These are phyloP conservation scores for Latheticus oryzae DNA, from an alignment of 2,888 invertebrate genomes.

Conservation along the genomic window DNA sequence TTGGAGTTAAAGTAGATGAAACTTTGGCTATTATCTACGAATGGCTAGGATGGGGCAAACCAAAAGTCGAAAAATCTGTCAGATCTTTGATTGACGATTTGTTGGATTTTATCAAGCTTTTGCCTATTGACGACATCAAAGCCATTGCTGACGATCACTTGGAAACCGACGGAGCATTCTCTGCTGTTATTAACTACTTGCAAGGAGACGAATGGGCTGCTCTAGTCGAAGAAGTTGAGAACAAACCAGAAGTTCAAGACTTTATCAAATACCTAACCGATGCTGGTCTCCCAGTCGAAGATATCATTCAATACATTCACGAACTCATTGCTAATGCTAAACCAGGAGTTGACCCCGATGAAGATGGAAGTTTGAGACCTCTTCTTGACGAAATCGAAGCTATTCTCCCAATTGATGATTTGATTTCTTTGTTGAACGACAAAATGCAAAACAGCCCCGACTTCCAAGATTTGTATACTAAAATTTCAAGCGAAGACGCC, in stretches of 20 bases:
- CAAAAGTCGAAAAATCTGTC: slow-evolving; percentile 4
- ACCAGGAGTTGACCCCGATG: slow-evolving; percentile 23
- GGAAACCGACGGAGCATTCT: slow-evolving; percentile 49
- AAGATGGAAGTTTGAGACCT: slow-evolving; percentile 29
- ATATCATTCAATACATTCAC: slow-evolving; percentile 41
- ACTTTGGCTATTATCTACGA: slow-evolving; percentile 43
- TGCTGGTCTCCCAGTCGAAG: slow-evolving; percentile 47
- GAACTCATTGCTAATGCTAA: slow-evolving; percentile 41
- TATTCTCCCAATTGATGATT: slow-evolving; percentile 42
- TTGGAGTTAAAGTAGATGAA: slow-evolving; percentile 50
- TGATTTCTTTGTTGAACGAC: slow-evolving; percentile 45
- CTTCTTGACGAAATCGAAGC: slow-evolving; percentile 40
- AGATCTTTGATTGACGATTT: slow-evolving; percentile 23
- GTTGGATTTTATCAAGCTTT: slow-evolving; percentile 43
- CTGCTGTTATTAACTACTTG: slow-evolving; percentile 48
- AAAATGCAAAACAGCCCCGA: slow-evolving; percentile 48
- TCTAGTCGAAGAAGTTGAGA: slow-evolving; percentile 43
- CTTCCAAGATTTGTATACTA: slow-evolving; percentile 49
- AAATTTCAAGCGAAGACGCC: slow-evolving; percentile 48
- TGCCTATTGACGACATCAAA: slow-evolving; percentile 50
- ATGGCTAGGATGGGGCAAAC: slow-evolving; percentile 49
- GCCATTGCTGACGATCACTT: slow-evolving; percentile 48
- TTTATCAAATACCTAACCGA: slow-evolving; percentile 45
- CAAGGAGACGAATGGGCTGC: slow-evolving; percentile 51
- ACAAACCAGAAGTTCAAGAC: slow-evolving; percentile 42